phyloP scores from a whole-genome alignment of 1,140 invertebrate genomes.

The Drosophila chauvacae region DNA sequence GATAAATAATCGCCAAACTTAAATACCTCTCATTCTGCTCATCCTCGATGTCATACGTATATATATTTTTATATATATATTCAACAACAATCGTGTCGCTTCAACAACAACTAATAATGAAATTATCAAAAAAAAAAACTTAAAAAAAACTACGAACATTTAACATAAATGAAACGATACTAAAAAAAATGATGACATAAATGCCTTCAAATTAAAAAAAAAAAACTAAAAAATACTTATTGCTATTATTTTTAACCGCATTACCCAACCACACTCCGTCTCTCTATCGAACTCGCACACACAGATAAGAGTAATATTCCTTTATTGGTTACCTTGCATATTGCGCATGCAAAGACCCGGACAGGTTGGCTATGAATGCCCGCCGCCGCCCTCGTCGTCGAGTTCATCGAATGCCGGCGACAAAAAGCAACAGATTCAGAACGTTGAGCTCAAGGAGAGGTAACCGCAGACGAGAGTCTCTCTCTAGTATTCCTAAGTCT shows the following conservation, averaged over 20 bases:
- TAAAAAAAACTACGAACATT: constrained; percentile 21
- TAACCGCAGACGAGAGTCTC: constrained; percentile 50
- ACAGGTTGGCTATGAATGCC: constrained; percentile 87
- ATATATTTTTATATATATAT: constrained; percentile 8
- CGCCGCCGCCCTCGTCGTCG: constrained; percentile 86
- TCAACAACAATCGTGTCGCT: constrained; percentile 18
- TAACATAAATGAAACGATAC: constrained; percentile 32
- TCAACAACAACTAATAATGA: constrained; percentile 13
- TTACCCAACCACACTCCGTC: constrained; percentile 79
- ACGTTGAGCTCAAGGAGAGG: constrained; percentile 84
- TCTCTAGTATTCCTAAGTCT: not conserved
- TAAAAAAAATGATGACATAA: constrained; percentile 30
- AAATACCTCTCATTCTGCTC: constrained; percentile 37
- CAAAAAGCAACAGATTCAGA: constrained; percentile 84
- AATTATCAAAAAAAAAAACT: constrained; percentile 13
- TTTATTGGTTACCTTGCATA: constrained; percentile 98
- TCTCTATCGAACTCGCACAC: constrained; percentile 80
- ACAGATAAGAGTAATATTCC: constrained; percentile 96
- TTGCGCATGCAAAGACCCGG: constrained; percentile 96
- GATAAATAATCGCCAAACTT: constrained; percentile 34
- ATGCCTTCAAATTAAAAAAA: constrained; percentile 37
- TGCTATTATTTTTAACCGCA: constrained; percentile 81
- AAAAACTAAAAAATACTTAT: constrained; percentile 69
- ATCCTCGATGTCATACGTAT: constrained; percentile 31
- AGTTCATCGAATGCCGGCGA: constrained; percentile 86